Conservation (phyloP, 2,888 invertebrate species). For the Scaptomyza caliginosa region DNA sequence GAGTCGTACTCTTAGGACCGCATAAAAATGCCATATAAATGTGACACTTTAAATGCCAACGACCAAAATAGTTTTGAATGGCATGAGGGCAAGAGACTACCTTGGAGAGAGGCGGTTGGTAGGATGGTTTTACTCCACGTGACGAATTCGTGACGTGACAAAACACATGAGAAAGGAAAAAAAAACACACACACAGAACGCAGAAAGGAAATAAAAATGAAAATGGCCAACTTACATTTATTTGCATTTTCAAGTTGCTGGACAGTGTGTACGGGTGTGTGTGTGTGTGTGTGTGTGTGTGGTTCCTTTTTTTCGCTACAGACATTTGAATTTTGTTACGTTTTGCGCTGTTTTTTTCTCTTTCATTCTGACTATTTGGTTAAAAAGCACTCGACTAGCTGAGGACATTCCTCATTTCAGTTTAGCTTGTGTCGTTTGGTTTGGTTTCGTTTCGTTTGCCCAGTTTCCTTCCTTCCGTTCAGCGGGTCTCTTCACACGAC, state of each 20-base stretch:
- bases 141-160: constrained; percentile 76
- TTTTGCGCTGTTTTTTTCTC: constrained; percentile 26
- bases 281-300: constrained; percentile 7
- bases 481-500: constrained; percentile 65
- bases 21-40: constrained; percentile 78
- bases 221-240: constrained; percentile 74
- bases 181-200: constrained; percentile 2
- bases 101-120: not conserved
- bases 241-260: constrained; percentile 78
- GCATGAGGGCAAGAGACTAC: constrained; percentile 11
- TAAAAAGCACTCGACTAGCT: constrained; percentile 23
- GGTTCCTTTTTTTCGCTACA: constrained; percentile 23
- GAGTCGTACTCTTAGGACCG: constrained; percentile 51
- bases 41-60: constrained; percentile 80
- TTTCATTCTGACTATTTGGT: not conserved
- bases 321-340: constrained; percentile 44
- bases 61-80: constrained; percentile 73
- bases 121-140: constrained; percentile 52
- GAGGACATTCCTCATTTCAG: constrained; percentile 73
- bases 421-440: constrained; percentile 32
- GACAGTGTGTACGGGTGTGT: constrained; percentile 30
- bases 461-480: constrained; percentile 76
- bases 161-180: not conserved
- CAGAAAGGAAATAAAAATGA: constrained; percentile 51
- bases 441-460: constrained; percentile 33